A percentile compares a stretch with the other conserved stretches of the same genome.
Conservation (phyloP, 2,797 vertebrate genomes). For the Muscicapa striata region DNA sequence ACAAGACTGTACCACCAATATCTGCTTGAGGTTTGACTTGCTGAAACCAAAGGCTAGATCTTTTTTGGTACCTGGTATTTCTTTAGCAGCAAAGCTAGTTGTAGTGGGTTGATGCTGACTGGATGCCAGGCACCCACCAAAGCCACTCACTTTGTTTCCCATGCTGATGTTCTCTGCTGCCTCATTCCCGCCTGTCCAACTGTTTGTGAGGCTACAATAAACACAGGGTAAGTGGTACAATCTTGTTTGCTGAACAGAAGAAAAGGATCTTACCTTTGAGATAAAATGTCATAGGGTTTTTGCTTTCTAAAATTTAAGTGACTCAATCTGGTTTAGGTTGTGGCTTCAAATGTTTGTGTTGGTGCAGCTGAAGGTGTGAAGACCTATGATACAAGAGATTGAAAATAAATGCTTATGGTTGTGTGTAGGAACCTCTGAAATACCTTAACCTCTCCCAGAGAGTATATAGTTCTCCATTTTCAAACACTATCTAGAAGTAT, state of each 20-base stretch:
- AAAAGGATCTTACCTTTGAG: neutral
- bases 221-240: neutral
- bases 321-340: neutral
- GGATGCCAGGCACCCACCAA: neutral
- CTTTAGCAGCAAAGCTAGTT: neutral
- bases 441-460: neutral
- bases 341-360: neutral
- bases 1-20: neutral
- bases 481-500: neutral
- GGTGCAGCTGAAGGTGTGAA: neutral
- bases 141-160: neutral
- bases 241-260: neutral
- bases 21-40: neutral
- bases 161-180: neutral
- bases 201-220: neutral
- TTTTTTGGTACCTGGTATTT: neutral
- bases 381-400: neutral
- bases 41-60: neutral
- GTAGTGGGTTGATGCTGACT: neutral
- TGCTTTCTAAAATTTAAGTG: neutral
- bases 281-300: neutral
- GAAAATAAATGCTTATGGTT: neutral
- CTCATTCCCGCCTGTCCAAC: neutral
- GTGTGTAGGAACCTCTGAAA: neutral
- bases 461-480: neutral